phyloP scores from a whole-genome alignment of 2,888 invertebrate species.

The Agapostemon virescens region DNA sequence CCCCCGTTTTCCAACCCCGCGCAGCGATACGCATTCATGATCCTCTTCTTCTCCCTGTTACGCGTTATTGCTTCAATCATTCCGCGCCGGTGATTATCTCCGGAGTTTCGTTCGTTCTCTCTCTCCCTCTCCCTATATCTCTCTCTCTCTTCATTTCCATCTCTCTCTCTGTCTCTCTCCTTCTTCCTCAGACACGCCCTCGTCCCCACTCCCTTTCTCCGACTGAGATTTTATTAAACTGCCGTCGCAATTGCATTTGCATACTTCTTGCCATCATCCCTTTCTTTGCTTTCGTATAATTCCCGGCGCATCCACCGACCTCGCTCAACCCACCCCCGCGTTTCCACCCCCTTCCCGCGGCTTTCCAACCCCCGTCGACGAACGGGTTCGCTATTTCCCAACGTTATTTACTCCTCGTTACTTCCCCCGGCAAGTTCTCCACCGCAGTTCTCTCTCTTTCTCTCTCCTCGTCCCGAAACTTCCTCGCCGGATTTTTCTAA shows the following conservation, averaged over 20 bases:
- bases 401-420: constrained; percentile 53
- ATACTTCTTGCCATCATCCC: constrained; percentile 42
- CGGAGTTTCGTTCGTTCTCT: neutral
- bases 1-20: neutral
- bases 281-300: constrained; percentile 47
- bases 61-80: constrained; percentile 53
- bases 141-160: neutral
- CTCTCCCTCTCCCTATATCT: neutral
- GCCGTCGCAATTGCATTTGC: constrained; percentile 52
- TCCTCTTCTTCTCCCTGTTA: constrained; percentile 15
- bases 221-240: constrained; percentile 51
- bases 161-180: neutral
- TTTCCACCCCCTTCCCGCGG: too few relatives aligned
- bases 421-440: constrained; percentile 2
- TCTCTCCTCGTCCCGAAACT: constrained; percentile 5
- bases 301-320: constrained; percentile 28
- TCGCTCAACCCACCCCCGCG: neutral
- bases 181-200: neutral
- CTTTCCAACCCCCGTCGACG: neutral
- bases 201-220: neutral
- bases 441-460: neutral
- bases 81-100: constrained; percentile 45
- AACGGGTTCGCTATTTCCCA: neutral
- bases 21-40: constrained; percentile 38
- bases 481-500: constrained; percentile 16